Base-by-base conservation (phyloP, 2,113 vertebrate species). In the Mola mola region DNA sequence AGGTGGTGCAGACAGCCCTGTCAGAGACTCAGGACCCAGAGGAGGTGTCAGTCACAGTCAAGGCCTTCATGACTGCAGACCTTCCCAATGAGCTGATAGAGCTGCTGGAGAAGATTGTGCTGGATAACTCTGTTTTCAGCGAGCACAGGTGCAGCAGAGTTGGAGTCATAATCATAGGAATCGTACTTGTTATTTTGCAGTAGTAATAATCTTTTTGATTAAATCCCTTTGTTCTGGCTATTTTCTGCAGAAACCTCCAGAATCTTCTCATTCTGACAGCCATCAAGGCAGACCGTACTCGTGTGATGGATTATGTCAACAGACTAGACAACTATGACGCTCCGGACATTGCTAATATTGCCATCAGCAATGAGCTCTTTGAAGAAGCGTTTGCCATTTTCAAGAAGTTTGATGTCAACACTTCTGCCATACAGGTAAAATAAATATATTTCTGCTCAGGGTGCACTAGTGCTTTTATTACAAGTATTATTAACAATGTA, bases 361-460 rank as follows among this genome's bases (percentile, higher is more conserved):
- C 95, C 19, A 91, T 97, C 65, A 95, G 94, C 84, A 96, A 93
- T 3, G 92, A 94, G 42, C 92, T 97, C 0, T 96, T 93, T n/a
- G 96, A 98, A 78, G 96, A 97, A 72, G 95, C 96, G 0, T 96
- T 97, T 69, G 90, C 94, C 52, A 96, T 96, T 83, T 97, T 96
- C 61, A 88, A 94, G 69, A 97, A 97, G 87, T 98, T 98, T 41
- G 94, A 95, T n/a, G 93, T 95, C 40, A 96, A 96, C 57, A 93
- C 94, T 38, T 96, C 95, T 5, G 95, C 96, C 2, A 89, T 96
- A 67, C 95, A 95, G 94, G 96, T 96, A 79, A 78, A 76, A 36
- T 7, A 8, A 5, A 33, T 4, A 2, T 22, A 4, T 52, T 3
- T 17, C 33, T 34, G 13, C 4, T 41, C 1, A 1, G 29, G 5